Percentiles rank a stretch among this genome's conserved stretches.
Conservation (phyloP, 2,797 vertebrate species). For the Leptoclinus maculatus region DNA sequence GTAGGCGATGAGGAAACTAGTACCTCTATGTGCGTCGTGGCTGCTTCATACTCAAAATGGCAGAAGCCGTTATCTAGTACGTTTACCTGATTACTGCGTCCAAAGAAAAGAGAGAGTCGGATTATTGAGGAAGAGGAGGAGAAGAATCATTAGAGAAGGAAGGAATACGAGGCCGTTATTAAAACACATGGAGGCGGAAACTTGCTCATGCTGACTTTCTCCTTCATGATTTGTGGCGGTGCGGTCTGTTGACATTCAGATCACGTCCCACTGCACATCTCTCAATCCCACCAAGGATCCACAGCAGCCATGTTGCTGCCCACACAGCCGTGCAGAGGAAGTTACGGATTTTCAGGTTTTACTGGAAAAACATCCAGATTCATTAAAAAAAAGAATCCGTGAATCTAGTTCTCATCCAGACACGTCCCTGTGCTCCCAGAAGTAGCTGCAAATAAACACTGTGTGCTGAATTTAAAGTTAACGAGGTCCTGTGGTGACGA, state of each 20-base stretch:
- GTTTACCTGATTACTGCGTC: not conserved
- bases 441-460: conserved; percentile 6
- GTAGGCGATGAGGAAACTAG: not conserved
- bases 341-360: not conserved
- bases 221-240: not conserved
- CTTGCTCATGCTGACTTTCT: conserved; percentile 22
- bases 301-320: conserved; percentile 48
- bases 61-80: not conserved
- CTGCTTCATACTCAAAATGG: not conserved
- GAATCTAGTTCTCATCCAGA: not conserved
- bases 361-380: not conserved
- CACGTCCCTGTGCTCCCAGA: not conserved
- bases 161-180: conserved; percentile 21
- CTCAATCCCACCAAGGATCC: conserved; percentile 41
- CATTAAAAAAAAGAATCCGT: not conserved
- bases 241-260: conserved; percentile 47
- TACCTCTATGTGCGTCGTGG: not conserved
- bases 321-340: conserved; percentile 17
- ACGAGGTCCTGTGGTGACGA: conserved; percentile 27
- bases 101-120: not conserved
- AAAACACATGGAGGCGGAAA: conserved; percentile 28
- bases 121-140: not conserved
- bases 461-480: conserved; percentile 32
- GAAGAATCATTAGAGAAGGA: conserved; percentile 11
- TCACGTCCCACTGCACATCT: conserved; percentile 66